A percentile compares a stretch with the other conserved stretches of the same genome.
These are phyloP conservation scores for Gymnogyps californianus DNA, from an alignment of 2,113 vertebrate species.

Conservation along the genomic window DNA sequence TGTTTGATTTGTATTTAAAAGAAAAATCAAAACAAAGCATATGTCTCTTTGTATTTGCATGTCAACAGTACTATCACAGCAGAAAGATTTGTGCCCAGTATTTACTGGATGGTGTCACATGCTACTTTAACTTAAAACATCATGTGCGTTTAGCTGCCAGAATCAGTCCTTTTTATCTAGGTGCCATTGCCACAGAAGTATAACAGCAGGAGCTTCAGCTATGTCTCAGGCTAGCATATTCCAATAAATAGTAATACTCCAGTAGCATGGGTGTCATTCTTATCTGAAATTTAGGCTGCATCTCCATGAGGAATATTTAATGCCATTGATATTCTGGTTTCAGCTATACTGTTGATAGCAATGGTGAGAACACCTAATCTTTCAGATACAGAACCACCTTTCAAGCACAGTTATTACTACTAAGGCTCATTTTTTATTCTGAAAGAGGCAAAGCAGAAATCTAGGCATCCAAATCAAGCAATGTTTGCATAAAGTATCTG, in stretches of 20 bases:
- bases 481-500: not conserved
- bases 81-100: slow-evolving; percentile 43
- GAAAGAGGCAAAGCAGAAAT: not conserved
- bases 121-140: slow-evolving; percentile 34
- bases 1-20: slow-evolving; percentile 47
- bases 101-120: slow-evolving; percentile 37
- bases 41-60: slow-evolving; percentile 40
- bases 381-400: not conserved
- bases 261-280: not conserved
- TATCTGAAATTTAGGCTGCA: not conserved
- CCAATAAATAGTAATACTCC: not conserved
- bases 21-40: slow-evolving; percentile 49
- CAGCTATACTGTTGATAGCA: not conserved
- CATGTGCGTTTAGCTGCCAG: slow-evolving; percentile 32
- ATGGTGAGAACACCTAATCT: not conserved
- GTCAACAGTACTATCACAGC: slow-evolving; percentile 26
- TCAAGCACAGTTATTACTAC: not conserved
- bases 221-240: not conserved
- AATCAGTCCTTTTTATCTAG: slow-evolving; percentile 33
- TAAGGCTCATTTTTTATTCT: not conserved
- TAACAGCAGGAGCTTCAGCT: slow-evolving; percentile 15
- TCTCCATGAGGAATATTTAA: not conserved
- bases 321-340: not conserved
- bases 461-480: not conserved
- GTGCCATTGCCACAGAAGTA: slow-evolving; percentile 2